Evolutionary conservation across 1,140 invertebrate species (phyloP), one percentile per base, ranked within the genome.

Genomic region (Drosophila triauraria): DNA sequence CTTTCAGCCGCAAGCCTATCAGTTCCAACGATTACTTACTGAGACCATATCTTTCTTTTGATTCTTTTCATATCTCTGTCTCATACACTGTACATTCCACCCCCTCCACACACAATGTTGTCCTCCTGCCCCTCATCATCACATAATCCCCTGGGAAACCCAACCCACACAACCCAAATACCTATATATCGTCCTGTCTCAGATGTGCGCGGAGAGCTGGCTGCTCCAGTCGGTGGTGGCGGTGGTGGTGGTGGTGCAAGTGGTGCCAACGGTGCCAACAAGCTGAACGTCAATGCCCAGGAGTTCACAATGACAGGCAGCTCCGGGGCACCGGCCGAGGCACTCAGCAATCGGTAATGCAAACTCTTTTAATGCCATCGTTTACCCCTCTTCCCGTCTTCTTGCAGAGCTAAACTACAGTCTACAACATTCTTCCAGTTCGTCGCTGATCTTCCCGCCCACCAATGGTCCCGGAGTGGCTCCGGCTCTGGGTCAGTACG

Each of bases 241-340:
- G 54, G 76, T 90, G 75, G 76, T 65, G 50, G 4, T 44, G 56
- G 40, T 58, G 83, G 85, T 91, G 20, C 57, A 67, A 20, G 63
- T 87, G 82, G 60, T 67, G 75, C 13, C 20, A 54, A 54, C 20
- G 53, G 53, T 78, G 82, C 58, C 69, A 95, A 94, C 86, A 95
- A 96, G 93, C 94, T 97, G 79, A 97, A 97, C 93, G 96, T 97
- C 58, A 96, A 97, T 94, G 96, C 96, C 47, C 97, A 97, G 93
- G 96, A 97, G 94, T 97, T 97, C 92, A 96, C 96, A 75, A 96
- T 96, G 96, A 91, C 93, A 93, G 94, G 43, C 78, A 64, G 71
- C 57, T 57, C 79, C 53, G 64, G 67, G 76, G 68, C 85, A 81
- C 75, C 88, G 76, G 72, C 75, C 60, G 91, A 92, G 78, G 53